Evolutionary conservation across 2,888 invertebrate species (phyloP).

Genomic region (Subacronicta megacephala): DNA sequence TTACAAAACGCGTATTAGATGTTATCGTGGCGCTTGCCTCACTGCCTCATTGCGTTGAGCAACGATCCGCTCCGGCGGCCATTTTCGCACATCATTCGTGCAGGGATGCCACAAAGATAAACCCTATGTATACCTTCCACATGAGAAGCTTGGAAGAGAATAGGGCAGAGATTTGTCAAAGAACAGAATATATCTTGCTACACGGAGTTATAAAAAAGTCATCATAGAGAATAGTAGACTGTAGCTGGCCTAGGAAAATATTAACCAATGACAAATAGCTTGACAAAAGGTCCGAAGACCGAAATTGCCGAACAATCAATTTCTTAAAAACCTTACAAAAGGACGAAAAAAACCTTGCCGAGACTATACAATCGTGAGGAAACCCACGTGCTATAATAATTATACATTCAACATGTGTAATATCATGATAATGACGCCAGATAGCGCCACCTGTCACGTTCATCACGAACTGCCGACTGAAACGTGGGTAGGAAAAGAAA

Average conservation of each 20-base stretch:
- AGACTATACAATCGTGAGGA: constrained; percentile 26
- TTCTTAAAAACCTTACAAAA: neutral
- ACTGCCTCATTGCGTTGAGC: constrained; percentile 54
- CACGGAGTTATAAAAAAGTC: too few relatives aligned
- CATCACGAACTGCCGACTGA: constrained; percentile 34
- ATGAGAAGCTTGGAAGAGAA: too few relatives aligned
- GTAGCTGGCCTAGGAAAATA: too few relatives aligned
- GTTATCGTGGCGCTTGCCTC: constrained; percentile 56
- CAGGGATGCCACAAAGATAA: constrained; percentile 37
- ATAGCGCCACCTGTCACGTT: constrained; percentile 49
- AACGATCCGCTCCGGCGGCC: constrained; percentile 51
- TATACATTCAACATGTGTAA: constrained; percentile 28
- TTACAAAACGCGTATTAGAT: constrained; percentile 60
- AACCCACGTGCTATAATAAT: constrained; percentile 33
- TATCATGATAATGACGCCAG: constrained; percentile 33
- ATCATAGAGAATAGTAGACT: too few relatives aligned
- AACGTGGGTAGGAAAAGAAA: constrained; percentile 37
- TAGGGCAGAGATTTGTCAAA: too few relatives aligned
- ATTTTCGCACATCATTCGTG: constrained; percentile 43
- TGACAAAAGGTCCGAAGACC: too few relatives aligned
- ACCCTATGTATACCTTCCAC: neutral
- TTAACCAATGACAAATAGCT: too few relatives aligned
- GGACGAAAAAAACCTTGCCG: neutral
- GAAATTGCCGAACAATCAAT: too few relatives aligned
- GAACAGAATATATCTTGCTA: too few relatives aligned